Conservation (phyloP, 1,140 invertebrate genomes). For the Grapholita molesta region DNA sequence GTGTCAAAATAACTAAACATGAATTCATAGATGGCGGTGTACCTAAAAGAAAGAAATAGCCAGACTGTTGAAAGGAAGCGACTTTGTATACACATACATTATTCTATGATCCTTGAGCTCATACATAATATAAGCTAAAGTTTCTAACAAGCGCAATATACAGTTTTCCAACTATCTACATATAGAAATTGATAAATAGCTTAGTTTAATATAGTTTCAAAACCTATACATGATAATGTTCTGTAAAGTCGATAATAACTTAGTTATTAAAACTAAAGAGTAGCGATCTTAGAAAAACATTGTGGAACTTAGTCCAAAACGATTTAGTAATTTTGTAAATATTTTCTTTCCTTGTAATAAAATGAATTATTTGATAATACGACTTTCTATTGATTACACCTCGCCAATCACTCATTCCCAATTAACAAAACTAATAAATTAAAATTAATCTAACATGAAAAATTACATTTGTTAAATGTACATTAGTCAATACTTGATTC, state of each 20-base stretch:
- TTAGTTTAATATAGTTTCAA: background rate
- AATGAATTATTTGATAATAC: background rate
- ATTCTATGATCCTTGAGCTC: too few relatives aligned
- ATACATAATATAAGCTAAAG: background rate
- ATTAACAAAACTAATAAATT: conserved; percentile 15
- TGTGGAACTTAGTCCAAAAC: too few relatives aligned
- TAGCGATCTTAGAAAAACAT: too few relatives aligned
- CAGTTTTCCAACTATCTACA: background rate
- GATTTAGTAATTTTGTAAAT: too few relatives aligned
- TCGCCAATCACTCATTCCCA: background rate
- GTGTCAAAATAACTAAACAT: too few relatives aligned
- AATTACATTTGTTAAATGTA: conserved; percentile 48
- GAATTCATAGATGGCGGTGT: too few relatives aligned
- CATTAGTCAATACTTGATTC: conserved; percentile 49
- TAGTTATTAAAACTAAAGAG: too few relatives aligned
- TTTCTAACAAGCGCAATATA: background rate
- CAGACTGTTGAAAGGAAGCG: too few relatives aligned
- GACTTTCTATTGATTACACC: background rate
- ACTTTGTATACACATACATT: too few relatives aligned
- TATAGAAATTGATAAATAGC: background rate
- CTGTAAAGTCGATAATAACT: too few relatives aligned
- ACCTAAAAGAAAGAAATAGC: too few relatives aligned
- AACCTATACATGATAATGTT: too few relatives aligned
- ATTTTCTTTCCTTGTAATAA: background rate
- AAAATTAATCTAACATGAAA: conserved; percentile 15